These are phyloP conservation scores for Microcaecilia unicolor DNA, from an alignment of 2,797 vertebrate genomes.

Conservation along the genomic window DNA sequence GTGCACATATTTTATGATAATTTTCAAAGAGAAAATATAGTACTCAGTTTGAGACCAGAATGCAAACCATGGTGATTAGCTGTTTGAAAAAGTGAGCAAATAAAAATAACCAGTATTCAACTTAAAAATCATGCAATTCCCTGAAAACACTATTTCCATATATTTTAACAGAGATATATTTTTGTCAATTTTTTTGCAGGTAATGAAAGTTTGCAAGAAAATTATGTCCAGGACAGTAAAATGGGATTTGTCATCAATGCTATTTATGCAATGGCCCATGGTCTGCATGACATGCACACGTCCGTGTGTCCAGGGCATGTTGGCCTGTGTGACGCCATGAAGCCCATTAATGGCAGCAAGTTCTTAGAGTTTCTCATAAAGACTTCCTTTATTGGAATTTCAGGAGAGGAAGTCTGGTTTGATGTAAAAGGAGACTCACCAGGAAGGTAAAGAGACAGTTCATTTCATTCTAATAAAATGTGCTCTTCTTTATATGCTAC, in stretches of 20 bases:
- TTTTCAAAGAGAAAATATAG: no score
- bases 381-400: constrained; percentile 85
- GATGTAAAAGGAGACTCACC: constrained; percentile 95
- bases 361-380: constrained; percentile 90
- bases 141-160: no score
- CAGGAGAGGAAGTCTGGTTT: constrained; percentile 94
- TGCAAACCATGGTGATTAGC: no score
- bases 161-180: no score
- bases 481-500: no score
- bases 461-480: no score
- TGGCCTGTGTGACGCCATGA: constrained; percentile 93
- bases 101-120: no score
- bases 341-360: constrained; percentile 90
- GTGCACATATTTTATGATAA: no score
- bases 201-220: constrained; percentile 89
- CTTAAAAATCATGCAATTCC: no score
- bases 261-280: constrained; percentile 96
- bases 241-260: constrained; percentile 99
- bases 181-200: constrained; percentile 52
- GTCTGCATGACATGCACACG: constrained; percentile 89
- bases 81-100: no score
- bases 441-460: constrained; percentile 70
- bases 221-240: constrained; percentile 96
- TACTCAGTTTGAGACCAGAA: no score
- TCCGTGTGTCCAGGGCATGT: constrained; percentile 72